Percentiles rank a stretch among this genome's conserved stretches.
Conservation (phyloP, 2,113 vertebrate genomes). For the Ammodytes dubius region DNA sequence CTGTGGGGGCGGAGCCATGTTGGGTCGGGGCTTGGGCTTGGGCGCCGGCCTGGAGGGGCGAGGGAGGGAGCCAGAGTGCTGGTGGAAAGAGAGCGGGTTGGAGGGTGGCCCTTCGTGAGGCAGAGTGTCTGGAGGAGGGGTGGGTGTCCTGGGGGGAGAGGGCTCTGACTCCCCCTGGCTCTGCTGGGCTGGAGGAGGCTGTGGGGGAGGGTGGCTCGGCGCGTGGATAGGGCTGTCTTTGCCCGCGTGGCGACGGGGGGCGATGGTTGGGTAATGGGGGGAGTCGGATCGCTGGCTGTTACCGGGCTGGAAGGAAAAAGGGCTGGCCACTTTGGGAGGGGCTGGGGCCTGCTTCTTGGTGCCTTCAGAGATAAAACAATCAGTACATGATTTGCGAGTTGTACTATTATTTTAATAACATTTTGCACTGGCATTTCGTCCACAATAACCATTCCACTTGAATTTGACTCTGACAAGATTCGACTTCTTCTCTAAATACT, state of each 20-base stretch:
- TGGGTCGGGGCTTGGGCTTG: slow-evolving; percentile 90
- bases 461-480: no score
- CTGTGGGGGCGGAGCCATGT: slow-evolving; percentile 91
- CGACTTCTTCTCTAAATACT: no score
- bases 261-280: slow-evolving; percentile 78
- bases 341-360: slow-evolving; percentile 96
- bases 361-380: slow-evolving; percentile 78
- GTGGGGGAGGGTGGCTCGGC: slow-evolving; percentile 93
- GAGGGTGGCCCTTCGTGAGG: slow-evolving; percentile 74
- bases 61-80: slow-evolving; percentile 83
- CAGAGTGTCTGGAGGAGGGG: slow-evolving; percentile 88
- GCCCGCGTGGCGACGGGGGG: slow-evolving; percentile 85
- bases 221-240: slow-evolving; percentile 89
- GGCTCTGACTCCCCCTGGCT: slow-evolving; percentile 82
- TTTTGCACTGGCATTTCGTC: no score
- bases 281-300: slow-evolving; percentile 60
- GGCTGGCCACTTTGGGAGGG: slow-evolving; percentile 90
- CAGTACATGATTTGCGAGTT: not conserved
- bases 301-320: slow-evolving; percentile 76
- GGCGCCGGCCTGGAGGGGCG: slow-evolving; percentile 90
- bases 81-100: slow-evolving; percentile 48
- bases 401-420: no score
- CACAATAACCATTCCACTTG: no score
- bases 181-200: slow-evolving; percentile 85
- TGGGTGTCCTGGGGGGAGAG: slow-evolving; percentile 90